Conservation (phyloP, 2,797 vertebrate species). For the Gila robusta region DNA sequence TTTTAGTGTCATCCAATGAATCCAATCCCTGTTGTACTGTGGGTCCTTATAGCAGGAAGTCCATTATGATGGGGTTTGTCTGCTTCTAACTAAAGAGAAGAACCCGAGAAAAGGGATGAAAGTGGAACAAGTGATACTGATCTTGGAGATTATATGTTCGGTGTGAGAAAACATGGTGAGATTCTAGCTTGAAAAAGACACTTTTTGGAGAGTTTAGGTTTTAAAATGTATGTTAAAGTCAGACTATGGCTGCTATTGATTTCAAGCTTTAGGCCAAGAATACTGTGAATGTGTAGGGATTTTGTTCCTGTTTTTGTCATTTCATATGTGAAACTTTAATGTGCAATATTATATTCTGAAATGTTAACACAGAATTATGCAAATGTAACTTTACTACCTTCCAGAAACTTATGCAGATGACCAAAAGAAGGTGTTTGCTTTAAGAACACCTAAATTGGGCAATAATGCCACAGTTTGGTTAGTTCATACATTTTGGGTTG, state of each 20-base stretch:
- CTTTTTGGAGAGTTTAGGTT: constrained; percentile 1
- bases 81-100: not conserved
- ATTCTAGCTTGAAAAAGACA: not conserved
- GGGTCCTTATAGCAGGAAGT: constrained; percentile 59
- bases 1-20: constrained; percentile 66
- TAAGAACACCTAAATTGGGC: not conserved
- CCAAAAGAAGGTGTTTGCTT: not conserved
- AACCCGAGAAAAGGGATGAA: constrained; percentile 15
- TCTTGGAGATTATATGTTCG: not conserved
- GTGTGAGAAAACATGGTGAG: not conserved
- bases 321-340: constrained; percentile 60
- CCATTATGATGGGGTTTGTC: constrained; percentile 51
- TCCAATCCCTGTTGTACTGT: constrained; percentile 61
- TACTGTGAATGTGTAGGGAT: constrained; percentile 74
- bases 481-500: constrained; percentile 2
- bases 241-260: not conserved
- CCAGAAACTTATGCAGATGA: constrained; percentile 32
- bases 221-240: not conserved
- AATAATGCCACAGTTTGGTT: constrained; percentile 24
- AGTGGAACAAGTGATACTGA: not conserved
- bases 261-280: constrained; percentile 69
- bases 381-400: constrained; percentile 57
- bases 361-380: constrained; percentile 55
- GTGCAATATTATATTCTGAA: constrained; percentile 77
- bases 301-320: constrained; percentile 45